Conservation (phyloP, 1,140 invertebrate genomes). For the Potamilus streckersoni region DNA sequence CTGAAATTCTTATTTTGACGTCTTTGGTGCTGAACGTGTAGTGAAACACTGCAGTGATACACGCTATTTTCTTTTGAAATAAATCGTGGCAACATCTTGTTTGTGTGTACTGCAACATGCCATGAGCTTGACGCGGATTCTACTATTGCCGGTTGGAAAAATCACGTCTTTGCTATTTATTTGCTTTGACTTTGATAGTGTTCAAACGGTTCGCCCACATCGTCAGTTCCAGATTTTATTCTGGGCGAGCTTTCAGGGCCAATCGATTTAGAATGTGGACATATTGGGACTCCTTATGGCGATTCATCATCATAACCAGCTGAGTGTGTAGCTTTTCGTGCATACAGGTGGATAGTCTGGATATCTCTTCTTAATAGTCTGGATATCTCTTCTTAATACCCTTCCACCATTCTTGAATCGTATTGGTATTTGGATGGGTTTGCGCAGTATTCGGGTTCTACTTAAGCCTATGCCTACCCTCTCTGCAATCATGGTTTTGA, state of each 20-base stretch:
- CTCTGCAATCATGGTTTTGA: slow-evolving; percentile 11
- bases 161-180: slow-evolving; percentile 19
- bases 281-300: not conserved
- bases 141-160: slow-evolving; percentile 5
- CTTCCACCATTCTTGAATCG: not conserved
- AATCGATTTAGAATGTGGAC: slow-evolving; percentile 9
- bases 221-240: slow-evolving; percentile 30
- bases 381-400: slow-evolving; percentile 12
- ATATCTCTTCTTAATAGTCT: slow-evolving; percentile 4
- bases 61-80: slow-evolving; percentile 35
- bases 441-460: slow-evolving; percentile 6
- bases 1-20: slow-evolving; percentile 32
- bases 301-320: slow-evolving; percentile 14
- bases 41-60: slow-evolving; percentile 29
- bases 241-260: not conserved
- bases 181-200: slow-evolving; percentile 16
- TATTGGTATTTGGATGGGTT: not conserved
- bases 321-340: slow-evolving; percentile 3
- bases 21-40: slow-evolving; percentile 18
- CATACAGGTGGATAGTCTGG: slow-evolving; percentile 6
- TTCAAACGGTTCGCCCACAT: slow-evolving; percentile 13
- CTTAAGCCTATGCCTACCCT: slow-evolving; percentile 13
- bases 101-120: slow-evolving; percentile 32
- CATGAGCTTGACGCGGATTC: slow-evolving; percentile 35
- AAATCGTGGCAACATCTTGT: slow-evolving; percentile 26